These are phyloP conservation scores for Kryptopterus vitreolus DNA, from an alignment of 2,797 vertebrate genomes.

Conservation along the genomic window DNA sequence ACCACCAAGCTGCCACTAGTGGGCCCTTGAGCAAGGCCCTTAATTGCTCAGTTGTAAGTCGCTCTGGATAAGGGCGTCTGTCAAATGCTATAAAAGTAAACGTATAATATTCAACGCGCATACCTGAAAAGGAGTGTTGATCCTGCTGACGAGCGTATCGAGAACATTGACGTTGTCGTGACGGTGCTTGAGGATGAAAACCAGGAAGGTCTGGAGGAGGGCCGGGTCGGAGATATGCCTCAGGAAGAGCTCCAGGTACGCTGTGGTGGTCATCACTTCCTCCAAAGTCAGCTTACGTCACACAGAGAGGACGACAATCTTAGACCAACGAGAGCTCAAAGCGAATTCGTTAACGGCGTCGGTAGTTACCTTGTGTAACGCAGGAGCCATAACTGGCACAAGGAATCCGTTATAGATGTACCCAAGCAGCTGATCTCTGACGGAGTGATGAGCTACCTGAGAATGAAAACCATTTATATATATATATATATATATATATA, in stretches of 20 bases:
- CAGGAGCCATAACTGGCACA: slow-evolving; percentile 93
- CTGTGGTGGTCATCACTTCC: slow-evolving; percentile 96
- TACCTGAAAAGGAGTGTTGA: slow-evolving; percentile 97
- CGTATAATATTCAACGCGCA: background rate
- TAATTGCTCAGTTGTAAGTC: too few relatives aligned
- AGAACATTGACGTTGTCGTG: slow-evolving; percentile 91
- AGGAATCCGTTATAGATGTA: slow-evolving; percentile 98
- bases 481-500: too few relatives aligned
- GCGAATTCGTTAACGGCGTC: too few relatives aligned
- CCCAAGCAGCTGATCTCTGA: slow-evolving; percentile 86
- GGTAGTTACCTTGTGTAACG: slow-evolving; percentile 87
- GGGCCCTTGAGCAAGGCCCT: too few relatives aligned
- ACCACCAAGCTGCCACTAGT: too few relatives aligned
- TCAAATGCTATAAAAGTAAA: too few relatives aligned
- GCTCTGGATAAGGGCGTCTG: too few relatives aligned
- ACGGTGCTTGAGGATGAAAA: slow-evolving; percentile 87
- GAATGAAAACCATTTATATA: background rate
- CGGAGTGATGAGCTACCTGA: slow-evolving; percentile 88
- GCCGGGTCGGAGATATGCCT: slow-evolving; percentile 85
- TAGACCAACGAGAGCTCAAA: slow-evolving; percentile 24
- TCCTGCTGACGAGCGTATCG: slow-evolving; percentile 91
- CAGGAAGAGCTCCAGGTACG: slow-evolving; percentile 92
- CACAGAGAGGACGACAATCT: background rate
- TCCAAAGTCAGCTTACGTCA: slow-evolving; percentile 84
- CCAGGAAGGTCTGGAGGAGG: slow-evolving; percentile 91